Base-by-base conservation (phyloP, 2,888 invertebrate species). In the Eupithecia pulchellata region DNA sequence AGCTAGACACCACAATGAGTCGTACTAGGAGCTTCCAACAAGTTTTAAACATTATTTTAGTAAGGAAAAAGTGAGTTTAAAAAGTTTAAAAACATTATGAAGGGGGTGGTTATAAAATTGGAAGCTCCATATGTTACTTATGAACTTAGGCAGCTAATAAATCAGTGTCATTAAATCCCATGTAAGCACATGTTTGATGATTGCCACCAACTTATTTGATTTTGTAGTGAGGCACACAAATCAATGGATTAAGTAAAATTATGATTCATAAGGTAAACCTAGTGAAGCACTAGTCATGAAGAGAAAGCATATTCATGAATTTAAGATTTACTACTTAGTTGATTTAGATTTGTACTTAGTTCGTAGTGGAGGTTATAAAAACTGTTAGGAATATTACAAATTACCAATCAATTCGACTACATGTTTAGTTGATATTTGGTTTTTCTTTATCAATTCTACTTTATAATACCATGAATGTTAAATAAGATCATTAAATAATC, bases 1-100 rank as follows among this genome's bases (percentile, higher is more conserved):
- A 91, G 90, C 92, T 87, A 80, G 77, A 85, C 84, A 86, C 89
- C 86, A 88, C 86, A 89, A 81, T 85, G 80, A 83, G 77, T 81
- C 83, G 80, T 76, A 79, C 75, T 73, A 79, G 83, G 88, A 86
- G 84, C 85, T 86, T 84, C 87, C 87, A 89, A 89, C 86, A 82
- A 58, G 36, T 52, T 20, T 20, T 69, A 36, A 57, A 58, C 29
- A 64, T n/a, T 27, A 47, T 17, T 61, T 1, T 36, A 64, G 55
- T 32, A 55, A 62, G 55, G 57, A 57, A 61, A 42, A 39, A 63
- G 27, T 52, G 14, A 20, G 20, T 55, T 36, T 13, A n/a, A 62
- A 9, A 20, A 62, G 29, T 36, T 63, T n/a, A 4, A 60, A 60
- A 27, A 62, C 25, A 6, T 52, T 4, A 64, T 52, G n/a, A 39